Evolutionary conservation across 1,140 invertebrate species (phyloP).

Genomic region (Drosophila trapezifrons): DNA sequence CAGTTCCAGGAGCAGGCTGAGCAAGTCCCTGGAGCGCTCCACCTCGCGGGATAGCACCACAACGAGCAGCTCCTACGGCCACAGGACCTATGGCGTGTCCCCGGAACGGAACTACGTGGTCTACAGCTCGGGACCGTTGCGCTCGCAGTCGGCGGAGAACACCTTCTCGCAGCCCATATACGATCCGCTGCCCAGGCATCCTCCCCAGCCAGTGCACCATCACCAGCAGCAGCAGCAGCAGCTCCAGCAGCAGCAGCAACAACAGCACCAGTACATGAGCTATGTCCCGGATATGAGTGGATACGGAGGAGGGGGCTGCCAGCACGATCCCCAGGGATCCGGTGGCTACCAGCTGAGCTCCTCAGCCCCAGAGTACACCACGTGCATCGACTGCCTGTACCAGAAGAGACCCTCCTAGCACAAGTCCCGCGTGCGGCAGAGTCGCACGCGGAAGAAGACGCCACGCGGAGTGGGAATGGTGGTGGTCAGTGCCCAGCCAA

Average conservation of each 20-base stretch:
- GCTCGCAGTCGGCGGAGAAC: constrained; percentile 83
- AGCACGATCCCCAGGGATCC: constrained; percentile 56
- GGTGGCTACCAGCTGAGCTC: constrained; percentile 85
- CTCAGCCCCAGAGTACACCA: constrained; percentile 87
- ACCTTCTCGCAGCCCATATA: constrained; percentile 74
- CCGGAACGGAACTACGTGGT: constrained; percentile 78
- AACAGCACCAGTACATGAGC: constrained; percentile 58
- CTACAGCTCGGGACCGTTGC: constrained; percentile 69
- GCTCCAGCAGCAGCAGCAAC: constrained; percentile 8
- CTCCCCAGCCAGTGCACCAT: constrained; percentile 44
- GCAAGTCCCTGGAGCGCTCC: constrained; percentile 80
- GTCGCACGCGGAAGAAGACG: constrained; percentile 84
- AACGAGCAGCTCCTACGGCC: constrained; percentile 73
- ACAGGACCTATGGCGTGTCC: constrained; percentile 72
- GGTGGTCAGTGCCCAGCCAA: constrained; percentile 67
- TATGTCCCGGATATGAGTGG: constrained; percentile 52
- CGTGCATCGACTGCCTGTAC: constrained; percentile 88
- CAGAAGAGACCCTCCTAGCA: constrained; percentile 87
- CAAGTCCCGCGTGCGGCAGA: constrained; percentile 85
- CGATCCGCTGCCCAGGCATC: constrained; percentile 61
- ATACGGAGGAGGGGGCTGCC: constrained; percentile 48
- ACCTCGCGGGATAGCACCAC: constrained; percentile 76
- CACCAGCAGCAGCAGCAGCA: constrained; percentile 34
- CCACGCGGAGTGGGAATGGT: constrained; percentile 72
- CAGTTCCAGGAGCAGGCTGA: constrained; percentile 45